Evolutionary conservation across 2,888 invertebrate species (phyloP).

Genomic region (Drosophila paramelanica): DNA sequence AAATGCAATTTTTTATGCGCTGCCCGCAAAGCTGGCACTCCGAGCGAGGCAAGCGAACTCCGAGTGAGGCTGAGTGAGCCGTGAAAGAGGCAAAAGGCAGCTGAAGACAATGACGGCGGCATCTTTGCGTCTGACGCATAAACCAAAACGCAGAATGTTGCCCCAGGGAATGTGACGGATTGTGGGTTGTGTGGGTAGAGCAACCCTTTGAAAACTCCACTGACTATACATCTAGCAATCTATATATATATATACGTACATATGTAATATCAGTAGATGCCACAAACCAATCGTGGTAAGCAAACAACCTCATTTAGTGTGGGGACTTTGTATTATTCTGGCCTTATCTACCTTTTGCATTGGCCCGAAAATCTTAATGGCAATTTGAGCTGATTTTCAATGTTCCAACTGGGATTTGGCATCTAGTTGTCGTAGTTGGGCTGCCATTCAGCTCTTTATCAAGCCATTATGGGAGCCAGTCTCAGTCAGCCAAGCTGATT

Average conservation of each 20-base stretch:
- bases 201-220: conserved; percentile 68
- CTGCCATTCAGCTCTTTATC: conserved; percentile 69
- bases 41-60: background rate
- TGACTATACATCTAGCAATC: background rate
- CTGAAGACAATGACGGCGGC: conserved; percentile 76
- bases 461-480: conserved; percentile 72
- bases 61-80: conserved; percentile 1
- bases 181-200: conserved; percentile 33
- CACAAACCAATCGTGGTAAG: conserved; percentile 52
- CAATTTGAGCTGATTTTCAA: conserved; percentile 85
- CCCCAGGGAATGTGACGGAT: conserved; percentile 64
- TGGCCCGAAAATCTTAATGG: conserved; percentile 82
- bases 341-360: conserved; percentile 64
- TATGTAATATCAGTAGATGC: conserved; percentile 9
- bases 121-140: conserved; percentile 74
- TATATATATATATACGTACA: background rate
- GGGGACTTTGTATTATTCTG: conserved; percentile 63
- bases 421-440: conserved; percentile 6
- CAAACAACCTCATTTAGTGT: conserved; percentile 61
- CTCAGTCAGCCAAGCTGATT: conserved; percentile 55
- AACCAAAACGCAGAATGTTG: conserved; percentile 79
- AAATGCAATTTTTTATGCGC: conserved; percentile 77
- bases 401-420: conserved; percentile 84
- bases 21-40: conserved; percentile 9
- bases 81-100: conserved; percentile 17